Evolutionary conservation across 2,113 vertebrate genomes (phyloP), one percentile per base, ranked within the genome.

Genomic region (Cryptomyrus ogoouensis): DNA sequence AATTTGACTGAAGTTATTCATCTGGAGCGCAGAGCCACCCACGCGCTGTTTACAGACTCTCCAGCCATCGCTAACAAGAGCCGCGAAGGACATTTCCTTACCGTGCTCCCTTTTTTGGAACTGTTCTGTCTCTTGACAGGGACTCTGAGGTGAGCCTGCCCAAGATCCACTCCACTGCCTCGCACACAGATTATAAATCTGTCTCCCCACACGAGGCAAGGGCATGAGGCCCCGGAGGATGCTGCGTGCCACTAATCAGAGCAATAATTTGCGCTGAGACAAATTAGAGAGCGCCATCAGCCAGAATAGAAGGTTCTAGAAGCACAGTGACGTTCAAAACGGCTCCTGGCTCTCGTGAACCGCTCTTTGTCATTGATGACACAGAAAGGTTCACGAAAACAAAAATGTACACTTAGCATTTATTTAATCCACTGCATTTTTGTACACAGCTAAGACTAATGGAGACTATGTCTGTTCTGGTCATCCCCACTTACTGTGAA

Each of bases 1-100:
- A 91, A 91, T 94, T 92, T 95, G 93, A 94, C 93, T 92, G 91
- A 91, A 93, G 90, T 92, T 91, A 93, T 95, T 95, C 94, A 95
- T 95, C 88, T 92, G 90, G 87, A 93, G 91, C 19, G 12, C 89
- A 58, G 89, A 91, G 91, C 94, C 93, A 95, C 94, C 94, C 93
- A 94, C 94, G 91, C 90, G 92, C 91, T 93, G 91, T 93, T 94
- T 93, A 92, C 94, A 91, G 44, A 94, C 90, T 92, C 91, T 90
- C 92, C 91, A 53, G 94, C 94, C 91, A 93, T 93, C 91, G 93
- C 92, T 92, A 92, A 93, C 93, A 90, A 91, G 92, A 91, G 91
- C 92, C 91, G 58, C 89, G 91, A 90, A 53, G 90, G 70, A 39
- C 77, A 58, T 89, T 84, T 89, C 58, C 89, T 85, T 44, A 52